phyloP scores from a whole-genome alignment of 1,140 invertebrate species.

The Zaprionus vittiger region DNA sequence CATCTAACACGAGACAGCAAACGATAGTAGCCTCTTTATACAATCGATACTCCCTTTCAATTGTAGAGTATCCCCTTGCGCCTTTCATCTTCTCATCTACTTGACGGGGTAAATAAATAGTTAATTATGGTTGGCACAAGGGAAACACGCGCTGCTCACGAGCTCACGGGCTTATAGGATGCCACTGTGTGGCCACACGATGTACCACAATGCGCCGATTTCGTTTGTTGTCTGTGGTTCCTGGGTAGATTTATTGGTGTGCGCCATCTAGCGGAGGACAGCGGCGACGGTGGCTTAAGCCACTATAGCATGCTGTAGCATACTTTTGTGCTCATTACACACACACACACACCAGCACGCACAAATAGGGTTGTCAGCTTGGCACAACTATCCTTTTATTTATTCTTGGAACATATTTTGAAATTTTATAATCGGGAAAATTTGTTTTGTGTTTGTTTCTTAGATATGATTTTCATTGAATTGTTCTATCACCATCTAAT shows the following conservation, averaged over 20 bases:
- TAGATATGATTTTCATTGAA: no score
- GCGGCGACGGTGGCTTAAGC: constrained; percentile 2
- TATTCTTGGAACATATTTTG: no score
- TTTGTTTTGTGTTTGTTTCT: no score
- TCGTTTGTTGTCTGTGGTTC: constrained; percentile 10
- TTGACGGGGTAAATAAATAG: constrained; percentile 49
- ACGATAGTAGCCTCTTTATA: background rate
- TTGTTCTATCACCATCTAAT: no score
- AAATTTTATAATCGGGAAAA: no score
- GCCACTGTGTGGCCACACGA: constrained; percentile 12
- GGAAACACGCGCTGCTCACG: background rate
- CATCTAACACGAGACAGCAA: no score
- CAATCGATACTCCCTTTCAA: background rate
- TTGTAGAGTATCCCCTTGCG: background rate
- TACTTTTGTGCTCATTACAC: constrained; percentile 27
- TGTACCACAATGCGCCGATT: constrained; percentile 1
- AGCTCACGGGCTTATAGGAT: constrained; percentile 24
- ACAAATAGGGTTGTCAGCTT: no score
- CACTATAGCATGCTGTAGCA: constrained; percentile 8
- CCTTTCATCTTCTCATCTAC: background rate
- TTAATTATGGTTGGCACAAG: constrained; percentile 45
- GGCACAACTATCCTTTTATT: no score
- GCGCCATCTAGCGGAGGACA: constrained; percentile 25
- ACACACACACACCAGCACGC: constrained; percentile 13
- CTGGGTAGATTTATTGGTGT: constrained; percentile 23